Conservation (phyloP, 2,888 invertebrate genomes). For the Lycocerus yunnanus region DNA sequence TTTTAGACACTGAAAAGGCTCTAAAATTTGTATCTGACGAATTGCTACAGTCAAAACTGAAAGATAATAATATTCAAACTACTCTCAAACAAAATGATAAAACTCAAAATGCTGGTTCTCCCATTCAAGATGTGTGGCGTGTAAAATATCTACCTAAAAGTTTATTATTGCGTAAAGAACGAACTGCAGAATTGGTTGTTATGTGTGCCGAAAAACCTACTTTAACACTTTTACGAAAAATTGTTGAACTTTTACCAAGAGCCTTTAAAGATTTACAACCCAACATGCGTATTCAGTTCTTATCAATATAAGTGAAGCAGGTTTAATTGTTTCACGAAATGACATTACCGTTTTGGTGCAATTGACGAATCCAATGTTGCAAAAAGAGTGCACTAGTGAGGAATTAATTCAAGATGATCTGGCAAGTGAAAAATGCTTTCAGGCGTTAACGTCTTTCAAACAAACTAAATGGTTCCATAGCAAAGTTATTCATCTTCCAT, state of each 20-base stretch:
- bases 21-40: constrained; percentile 93
- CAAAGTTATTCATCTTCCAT: constrained; percentile 93
- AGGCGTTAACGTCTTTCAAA: constrained; percentile 99
- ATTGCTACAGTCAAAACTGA: constrained; percentile 66
- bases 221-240: constrained; percentile 80
- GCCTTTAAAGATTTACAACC: constrained; percentile 73
- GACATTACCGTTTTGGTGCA: constrained; percentile 82
- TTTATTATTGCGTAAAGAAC: constrained; percentile 86
- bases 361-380: constrained; percentile 90
- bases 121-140: constrained; percentile 95
- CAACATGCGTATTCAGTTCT: constrained; percentile 83
- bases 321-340: constrained; percentile 79
- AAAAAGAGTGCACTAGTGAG: constrained; percentile 79
- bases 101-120: constrained; percentile 75
- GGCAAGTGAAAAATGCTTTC: constrained; percentile 99
- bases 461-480: constrained; percentile 99
- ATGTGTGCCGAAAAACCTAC: constrained; percentile 95
- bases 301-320: constrained; percentile 82
- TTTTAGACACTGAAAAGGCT: constrained; percentile 91
- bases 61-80: constrained; percentile 41
- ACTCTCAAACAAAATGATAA: constrained; percentile 62
- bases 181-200: constrained; percentile 88
- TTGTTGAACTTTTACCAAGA: constrained; percentile 81
- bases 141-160: constrained; percentile 92
- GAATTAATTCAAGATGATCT: constrained; percentile 86